Base-by-base conservation (phyloP, 2,113 vertebrate species). In the Fulmarus glacialis region DNA sequence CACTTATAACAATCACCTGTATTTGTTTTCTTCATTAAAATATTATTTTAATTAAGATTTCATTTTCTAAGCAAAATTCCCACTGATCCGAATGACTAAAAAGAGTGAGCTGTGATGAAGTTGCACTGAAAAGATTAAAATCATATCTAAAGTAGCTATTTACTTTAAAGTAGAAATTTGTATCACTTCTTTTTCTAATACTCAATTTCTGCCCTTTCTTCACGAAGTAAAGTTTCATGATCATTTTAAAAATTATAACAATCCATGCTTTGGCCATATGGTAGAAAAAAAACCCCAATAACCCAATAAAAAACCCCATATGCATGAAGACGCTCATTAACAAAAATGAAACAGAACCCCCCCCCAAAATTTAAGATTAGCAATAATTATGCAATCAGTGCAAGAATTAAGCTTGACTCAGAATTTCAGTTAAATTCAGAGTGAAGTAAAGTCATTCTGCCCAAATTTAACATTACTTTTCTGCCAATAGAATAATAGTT, bases 11-110 rank as follows among this genome's bases (percentile, higher is more conserved):
- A 96, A 89, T 86, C 5, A 62, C 29, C 11, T 58, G 17, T 71
- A 93, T 81, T 90, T 92, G 17, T 40, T 89, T 90, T 45, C 52
- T 75, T 95, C 82, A 82, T 93, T 88, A 81, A 97, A 81, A 56
- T 92, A 52, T 16, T 73, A 38, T 59, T 89, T 71, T 55, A 82
- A 83, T 78, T 20, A 82, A 75, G 15, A 83, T 63, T 64, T 90
- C 3, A 59, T 91, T 95, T 82, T 60, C 63, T 64, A 84, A 77
- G 50, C 16, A 87, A 89, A 75, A 79, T 36, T 64, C 34, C 23
- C 26, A 87, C 27, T 50, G 12, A 77, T 42, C 11, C 63, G 40
- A 78, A 62, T 52, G 45, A 45, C 11, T 58, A 18, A 92, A 70
- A 22, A 55, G 32, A 73, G 27, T 42, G 8, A 78, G 74, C 21